Base-by-base conservation (phyloP, 2,888 invertebrate species). In the Drosophila hamatofila region DNA sequence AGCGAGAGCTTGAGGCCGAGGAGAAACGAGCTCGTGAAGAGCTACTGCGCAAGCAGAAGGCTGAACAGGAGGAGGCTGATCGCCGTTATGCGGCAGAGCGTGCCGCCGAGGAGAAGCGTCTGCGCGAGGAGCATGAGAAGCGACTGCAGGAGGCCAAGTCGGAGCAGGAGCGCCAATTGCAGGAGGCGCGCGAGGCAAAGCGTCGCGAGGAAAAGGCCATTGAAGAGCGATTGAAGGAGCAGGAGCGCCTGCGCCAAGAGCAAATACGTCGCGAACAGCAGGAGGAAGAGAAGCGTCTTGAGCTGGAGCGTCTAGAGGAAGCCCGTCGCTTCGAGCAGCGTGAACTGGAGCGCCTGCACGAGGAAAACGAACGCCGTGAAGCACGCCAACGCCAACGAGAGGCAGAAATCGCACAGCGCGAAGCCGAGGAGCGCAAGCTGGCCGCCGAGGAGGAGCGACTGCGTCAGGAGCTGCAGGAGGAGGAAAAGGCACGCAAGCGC, bases 401-500 rank as follows among this genome's bases (percentile, higher is more conserved):
- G 54, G 86, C 77, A 1, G 92, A 93, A 66, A 92, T 92, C 3
- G 83, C 78, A 3, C 72, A 79, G 12, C 89, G 90, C 1, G 80
- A 92, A 70, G 84, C 78, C 25, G 84, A 88, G 14, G 75, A 90
- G 49, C 83, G 78, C 57, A 82, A 80, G 18, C 78, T 92, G 21
- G 81, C 83, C 27, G 89, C 80, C 25, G 91, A 92, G 57, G 92
- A 92, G 68, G 78, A 90, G 21, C 89, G 86, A 7, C 69, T 92
- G 56, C 84, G 83, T 8, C 78, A 89, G 42, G 90, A 91, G 52
- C 27, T 91, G 2, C 79, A 81, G 62, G 78, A 83, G 30, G 80
- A 90, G 37, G 91, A 92, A 54, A 78, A 75, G 56, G 78, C 72
- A 21, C 81, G 83, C n/a, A 84, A 81, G 14, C 81, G 72, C 0